Evolutionary conservation across 2,113 vertebrate species (phyloP), one percentile per base, ranked within the genome.

Genomic region (Actenoides lindsayi): DNA sequence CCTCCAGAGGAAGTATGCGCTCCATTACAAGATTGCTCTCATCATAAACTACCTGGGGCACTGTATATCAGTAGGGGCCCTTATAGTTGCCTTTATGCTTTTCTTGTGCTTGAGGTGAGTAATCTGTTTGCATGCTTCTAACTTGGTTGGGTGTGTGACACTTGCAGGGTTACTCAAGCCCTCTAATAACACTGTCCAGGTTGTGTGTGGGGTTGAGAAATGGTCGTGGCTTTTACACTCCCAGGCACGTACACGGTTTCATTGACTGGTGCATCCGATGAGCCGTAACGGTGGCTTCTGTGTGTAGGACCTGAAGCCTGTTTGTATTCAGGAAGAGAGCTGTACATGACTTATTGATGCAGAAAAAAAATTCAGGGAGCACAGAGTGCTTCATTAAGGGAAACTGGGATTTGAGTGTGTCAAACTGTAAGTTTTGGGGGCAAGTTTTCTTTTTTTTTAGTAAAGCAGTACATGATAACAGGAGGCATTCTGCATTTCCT

Each of bases 31-130:
- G 94, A 97, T 99, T 27, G 99, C 99, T 24, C 99, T 99, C 56
- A 98, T 99, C 95, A 98, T 99, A 97, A 99, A 99, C 98, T 99
- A 99, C 98, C 98, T 99, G 93, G 99, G 99, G 25, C 99, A 99
- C 97, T 99, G 99, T 82, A 98, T 99, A 93, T 99, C 99, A 14
- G 96, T 99, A 80, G 99, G 98, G 39, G 99, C 99, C 67, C 99
- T 99, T 5, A 98, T 99, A 48, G 98, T 99, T 33, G 99, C 99
- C 96, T 99, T 99, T 97, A 94, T 99, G 92, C 99, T 99, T 89
- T 99, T 99, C 98, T 97, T 99, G 95, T 98, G 98, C 97, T 98
- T 99, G 97, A 98, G 99, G 99, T 99, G 98, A 99, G 99, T 98
- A 84, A 80, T 59, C 77, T 90, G 27, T 93, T 94, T 95, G 80